phyloP scores from a whole-genome alignment of 2,113 vertebrate genomes.

The Holacanthus passer region DNA sequence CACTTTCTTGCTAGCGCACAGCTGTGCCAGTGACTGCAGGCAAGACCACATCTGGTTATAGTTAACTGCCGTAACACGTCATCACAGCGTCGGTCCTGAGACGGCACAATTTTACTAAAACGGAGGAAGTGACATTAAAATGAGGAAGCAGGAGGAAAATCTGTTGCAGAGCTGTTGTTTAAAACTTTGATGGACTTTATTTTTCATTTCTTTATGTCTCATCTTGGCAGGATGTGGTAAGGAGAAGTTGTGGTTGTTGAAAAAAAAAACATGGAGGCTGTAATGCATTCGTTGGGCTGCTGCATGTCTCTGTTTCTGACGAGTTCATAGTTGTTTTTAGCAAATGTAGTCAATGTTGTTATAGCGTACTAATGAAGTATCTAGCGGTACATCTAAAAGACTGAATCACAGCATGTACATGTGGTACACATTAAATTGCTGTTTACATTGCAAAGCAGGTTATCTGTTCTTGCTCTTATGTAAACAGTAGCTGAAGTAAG shows the following conservation, averaged over 20 bases:
- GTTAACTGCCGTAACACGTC: slow-evolving; percentile 57
- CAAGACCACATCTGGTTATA: slow-evolving; percentile 73
- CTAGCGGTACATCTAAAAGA: neutral
- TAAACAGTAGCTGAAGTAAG: neutral
- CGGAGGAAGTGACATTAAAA: slow-evolving; percentile 78
- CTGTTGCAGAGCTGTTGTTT: slow-evolving; percentile 22
- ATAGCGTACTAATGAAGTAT: neutral
- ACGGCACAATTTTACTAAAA: slow-evolving; percentile 41
- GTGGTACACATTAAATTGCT: neutral
- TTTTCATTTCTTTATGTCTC: neutral
- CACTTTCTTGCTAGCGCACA: neutral
- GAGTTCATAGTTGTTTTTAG: slow-evolving; percentile 17
- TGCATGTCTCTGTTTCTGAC: slow-evolving; percentile 21
- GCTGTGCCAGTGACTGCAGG: slow-evolving; percentile 16
- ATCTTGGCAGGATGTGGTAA: slow-evolving; percentile 53
- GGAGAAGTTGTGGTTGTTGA: neutral
- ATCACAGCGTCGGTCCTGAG: slow-evolving; percentile 6
- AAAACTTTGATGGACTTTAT: slow-evolving; percentile 28
- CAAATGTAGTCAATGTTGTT: slow-evolving; percentile 15
- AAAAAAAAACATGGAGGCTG: neutral
- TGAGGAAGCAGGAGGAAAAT: slow-evolving; percentile 66
- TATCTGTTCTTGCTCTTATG: neutral
- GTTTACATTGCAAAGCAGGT: neutral
- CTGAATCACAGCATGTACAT: neutral
- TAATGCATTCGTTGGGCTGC: slow-evolving; percentile 2